Percentiles rank a stretch among this genome's conserved stretches.
Conservation (phyloP, 1,140 invertebrate species). For the Spodoptera litura region DNA sequence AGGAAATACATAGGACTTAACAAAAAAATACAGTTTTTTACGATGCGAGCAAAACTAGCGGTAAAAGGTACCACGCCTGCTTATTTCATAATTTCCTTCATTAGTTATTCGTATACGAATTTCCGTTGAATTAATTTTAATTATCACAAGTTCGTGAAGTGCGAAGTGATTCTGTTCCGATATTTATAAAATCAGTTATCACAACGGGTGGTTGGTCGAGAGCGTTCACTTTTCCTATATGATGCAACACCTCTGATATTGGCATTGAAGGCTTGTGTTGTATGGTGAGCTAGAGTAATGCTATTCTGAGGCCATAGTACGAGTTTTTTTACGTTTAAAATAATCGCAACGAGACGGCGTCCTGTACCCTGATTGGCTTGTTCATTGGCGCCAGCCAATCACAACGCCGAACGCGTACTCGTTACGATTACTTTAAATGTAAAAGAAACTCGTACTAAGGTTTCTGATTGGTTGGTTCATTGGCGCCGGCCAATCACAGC, state of each 20-base stretch:
- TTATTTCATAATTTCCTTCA: not conserved
- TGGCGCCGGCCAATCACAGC: too few relatives aligned
- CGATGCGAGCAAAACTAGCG: too few relatives aligned
- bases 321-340: too few relatives aligned
- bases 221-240: slow-evolving; percentile 64
- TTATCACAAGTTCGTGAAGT: slow-evolving; percentile 24
- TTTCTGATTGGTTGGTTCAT: too few relatives aligned
- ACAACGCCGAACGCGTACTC: too few relatives aligned
- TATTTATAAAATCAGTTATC: slow-evolving; percentile 60
- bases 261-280: slow-evolving; percentile 8
- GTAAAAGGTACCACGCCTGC: not conserved
- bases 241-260: slow-evolving; percentile 57
- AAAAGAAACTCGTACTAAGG: too few relatives aligned
- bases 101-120: not conserved
- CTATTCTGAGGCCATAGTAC: not conserved
- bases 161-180: slow-evolving; percentile 27
- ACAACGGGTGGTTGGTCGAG: slow-evolving; percentile 50
- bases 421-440: too few relatives aligned
- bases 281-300: slow-evolving; percentile 5
- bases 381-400: too few relatives aligned
- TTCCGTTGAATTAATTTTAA: slow-evolving; percentile 35
- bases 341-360: too few relatives aligned
- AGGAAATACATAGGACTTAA: too few relatives aligned
- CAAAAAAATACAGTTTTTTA: too few relatives aligned
- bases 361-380: too few relatives aligned